Percentiles rank a stretch among this genome's conserved stretches.
Evolutionary conservation across 2,888 invertebrate species (phyloP).

Genomic region (Melinaea menophilus): DNA sequence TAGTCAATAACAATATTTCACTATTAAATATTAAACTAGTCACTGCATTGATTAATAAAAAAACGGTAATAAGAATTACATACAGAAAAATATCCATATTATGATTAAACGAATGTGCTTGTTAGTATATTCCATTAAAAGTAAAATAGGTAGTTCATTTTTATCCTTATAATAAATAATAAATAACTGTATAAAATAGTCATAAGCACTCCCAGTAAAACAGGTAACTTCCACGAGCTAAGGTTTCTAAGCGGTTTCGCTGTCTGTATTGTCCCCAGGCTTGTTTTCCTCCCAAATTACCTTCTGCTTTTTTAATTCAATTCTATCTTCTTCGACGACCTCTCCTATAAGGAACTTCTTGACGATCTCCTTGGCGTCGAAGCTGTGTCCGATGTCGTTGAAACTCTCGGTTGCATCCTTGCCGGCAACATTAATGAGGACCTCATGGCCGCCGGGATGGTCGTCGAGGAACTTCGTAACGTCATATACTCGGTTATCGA

Average conservation of each 20-base stretch:
- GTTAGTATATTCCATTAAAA: no score
- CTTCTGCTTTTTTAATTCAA: constrained; percentile 45
- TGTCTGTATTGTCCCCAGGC: background rate
- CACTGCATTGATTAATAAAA: no score
- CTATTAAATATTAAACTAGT: no score
- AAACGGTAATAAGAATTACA: no score
- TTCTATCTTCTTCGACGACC: constrained; percentile 80
- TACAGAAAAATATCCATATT: no score
- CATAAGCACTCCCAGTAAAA: constrained; percentile 79
- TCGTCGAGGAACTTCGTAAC: constrained; percentile 72
- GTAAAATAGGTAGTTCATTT: background rate
- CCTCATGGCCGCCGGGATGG: constrained; percentile 97
- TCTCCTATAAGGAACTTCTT: constrained; percentile 91
- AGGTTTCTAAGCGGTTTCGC: constrained; percentile 12
- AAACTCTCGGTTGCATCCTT: constrained; percentile 96
- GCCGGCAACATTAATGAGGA: constrained; percentile 90
- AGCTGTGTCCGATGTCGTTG: constrained; percentile 98
- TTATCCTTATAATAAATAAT: constrained; percentile 73
- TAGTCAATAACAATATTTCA: no score
- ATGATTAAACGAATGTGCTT: no score
- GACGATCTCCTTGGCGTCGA: constrained; percentile 96
- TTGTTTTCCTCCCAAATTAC: constrained; percentile 40
- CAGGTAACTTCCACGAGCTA: constrained; percentile 80
- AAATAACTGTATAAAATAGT: constrained; percentile 81
- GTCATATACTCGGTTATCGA: constrained; percentile 65